Evolutionary conservation across 92 coral and sea anemone species (phyloP).

Genomic region (Paragorgia papillata): DNA sequence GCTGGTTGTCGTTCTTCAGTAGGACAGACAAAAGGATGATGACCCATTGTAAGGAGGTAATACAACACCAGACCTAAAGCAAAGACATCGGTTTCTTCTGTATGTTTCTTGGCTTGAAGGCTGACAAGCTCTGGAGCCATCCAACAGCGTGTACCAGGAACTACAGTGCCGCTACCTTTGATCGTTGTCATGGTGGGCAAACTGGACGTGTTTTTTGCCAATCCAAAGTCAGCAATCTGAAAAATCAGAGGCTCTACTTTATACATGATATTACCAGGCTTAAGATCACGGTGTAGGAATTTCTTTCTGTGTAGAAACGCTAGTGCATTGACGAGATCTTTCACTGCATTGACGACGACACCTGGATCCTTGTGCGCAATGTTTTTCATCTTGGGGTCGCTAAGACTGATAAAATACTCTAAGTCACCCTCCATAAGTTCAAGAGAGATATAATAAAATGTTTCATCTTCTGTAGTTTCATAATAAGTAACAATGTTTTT

Average conservation of each 20-base stretch:
- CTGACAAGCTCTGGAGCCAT: slow-evolving; percentile 56
- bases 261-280: slow-evolving; percentile 74
- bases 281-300: slow-evolving; percentile 69
- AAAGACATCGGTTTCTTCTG: slow-evolving; percentile 47
- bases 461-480: slow-evolving; percentile 21
- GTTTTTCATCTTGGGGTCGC: slow-evolving; percentile 7
- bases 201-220: slow-evolving; percentile 51
- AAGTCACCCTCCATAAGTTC: slow-evolving; percentile 75
- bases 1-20: slow-evolving; percentile 1
- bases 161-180: slow-evolving; percentile 9
- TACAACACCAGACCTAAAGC: slow-evolving; percentile 51
- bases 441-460: slow-evolving; percentile 50
- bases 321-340: slow-evolving; percentile 57
- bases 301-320: slow-evolving; percentile 49
- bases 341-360: not conserved
- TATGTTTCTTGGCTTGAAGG: slow-evolving; percentile 20
- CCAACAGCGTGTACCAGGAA: slow-evolving; percentile 58
- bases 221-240: slow-evolving; percentile 69
- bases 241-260: slow-evolving; percentile 47
- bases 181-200: slow-evolving; percentile 38
- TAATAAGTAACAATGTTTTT: slow-evolving; percentile 52
- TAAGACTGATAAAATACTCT: slow-evolving; percentile 22
- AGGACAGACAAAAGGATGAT: slow-evolving; percentile 47
- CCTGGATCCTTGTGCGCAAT: slow-evolving; percentile 11
- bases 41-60: slow-evolving; percentile 48